These are phyloP conservation scores for Stigmatopora nigra DNA, from an alignment of 2,113 vertebrate genomes.

Conservation along the genomic window DNA sequence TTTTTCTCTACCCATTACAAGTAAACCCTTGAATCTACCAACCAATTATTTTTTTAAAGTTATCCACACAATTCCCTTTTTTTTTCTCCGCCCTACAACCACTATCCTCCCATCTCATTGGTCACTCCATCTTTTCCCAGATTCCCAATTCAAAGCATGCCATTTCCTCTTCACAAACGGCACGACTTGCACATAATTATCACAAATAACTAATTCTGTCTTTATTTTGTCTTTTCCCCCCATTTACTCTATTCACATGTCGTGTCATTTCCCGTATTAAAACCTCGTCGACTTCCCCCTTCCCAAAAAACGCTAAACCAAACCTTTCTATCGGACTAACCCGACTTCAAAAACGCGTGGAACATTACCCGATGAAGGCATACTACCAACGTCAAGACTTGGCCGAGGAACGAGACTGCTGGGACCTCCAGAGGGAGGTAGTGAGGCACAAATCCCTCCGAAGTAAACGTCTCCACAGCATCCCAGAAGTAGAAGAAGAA, in stretches of 20 bases:
- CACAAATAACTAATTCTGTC: constrained; percentile 93
- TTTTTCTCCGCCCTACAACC: constrained; percentile 3
- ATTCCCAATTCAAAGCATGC: constrained; percentile 80
- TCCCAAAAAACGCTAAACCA: constrained; percentile 51
- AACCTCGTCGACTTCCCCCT: constrained; percentile 52
- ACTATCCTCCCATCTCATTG: constrained; percentile 8
- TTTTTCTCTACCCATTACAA: constrained; percentile 14
- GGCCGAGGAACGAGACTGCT: constrained; percentile 71
- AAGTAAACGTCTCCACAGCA: constrained; percentile 91
- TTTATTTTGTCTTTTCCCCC: constrained; percentile 89
- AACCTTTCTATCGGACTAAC: constrained; percentile 50
- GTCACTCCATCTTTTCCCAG: constrained; percentile 58
- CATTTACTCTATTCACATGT: constrained; percentile 75
- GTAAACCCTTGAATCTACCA: background rate
- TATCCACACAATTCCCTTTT: constrained; percentile 22
- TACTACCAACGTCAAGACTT: constrained; percentile 74
- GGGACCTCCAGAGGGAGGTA: constrained; percentile 80
- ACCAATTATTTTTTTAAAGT: constrained; percentile 11
- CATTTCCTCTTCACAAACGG: constrained; percentile 73
- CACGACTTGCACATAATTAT: constrained; percentile 80
- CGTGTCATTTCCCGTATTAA: constrained; percentile 77
- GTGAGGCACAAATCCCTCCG: constrained; percentile 77
- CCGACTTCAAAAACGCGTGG: constrained; percentile 47
- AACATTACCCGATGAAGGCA: constrained; percentile 67
- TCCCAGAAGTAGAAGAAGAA: constrained; percentile 95